A percentile compares a stretch with the other conserved stretches of the same genome.
These are phyloP conservation scores for Allolobophora icterica DNA, from an alignment of 2,888 invertebrate species.

Conservation along the genomic window DNA sequence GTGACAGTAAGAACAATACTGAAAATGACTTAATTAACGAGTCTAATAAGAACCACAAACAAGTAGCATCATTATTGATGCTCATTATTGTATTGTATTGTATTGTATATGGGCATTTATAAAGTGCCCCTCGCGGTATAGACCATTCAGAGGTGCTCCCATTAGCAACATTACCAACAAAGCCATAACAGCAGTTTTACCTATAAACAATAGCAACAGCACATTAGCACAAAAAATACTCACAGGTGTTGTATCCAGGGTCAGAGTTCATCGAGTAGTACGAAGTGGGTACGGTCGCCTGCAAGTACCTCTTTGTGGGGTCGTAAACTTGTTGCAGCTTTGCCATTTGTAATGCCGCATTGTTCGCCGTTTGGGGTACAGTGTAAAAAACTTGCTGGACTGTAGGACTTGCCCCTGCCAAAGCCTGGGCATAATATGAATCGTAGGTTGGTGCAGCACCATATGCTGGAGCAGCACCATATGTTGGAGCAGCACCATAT, in stretches of 20 bases:
- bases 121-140: too few relatives aligned
- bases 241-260: neutral
- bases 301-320: slow-evolving; percentile 1
- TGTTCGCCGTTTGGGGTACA: slow-evolving; percentile 1
- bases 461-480: neutral
- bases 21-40: too few relatives aligned
- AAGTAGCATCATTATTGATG: too few relatives aligned
- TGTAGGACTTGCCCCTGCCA: neutral
- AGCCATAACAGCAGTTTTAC: neutral
- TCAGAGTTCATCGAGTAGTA: slow-evolving; percentile 25
- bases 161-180: neutral
- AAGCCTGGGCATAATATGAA: neutral
- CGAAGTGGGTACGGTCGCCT: neutral
- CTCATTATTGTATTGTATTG: too few relatives aligned
- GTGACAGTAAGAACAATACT: too few relatives aligned
- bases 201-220: neutral
- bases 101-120: too few relatives aligned
- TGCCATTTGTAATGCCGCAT: neutral
- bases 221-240: neutral
- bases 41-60: too few relatives aligned
- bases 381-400: neutral
- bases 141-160: too few relatives aligned
- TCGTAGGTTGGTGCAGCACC: neutral
- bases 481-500: neutral
- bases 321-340: slow-evolving; percentile 14